Evolutionary conservation across 2,113 vertebrate genomes (phyloP), one percentile per base, ranked within the genome.

Genomic region (Notiomystis cincta): DNA sequence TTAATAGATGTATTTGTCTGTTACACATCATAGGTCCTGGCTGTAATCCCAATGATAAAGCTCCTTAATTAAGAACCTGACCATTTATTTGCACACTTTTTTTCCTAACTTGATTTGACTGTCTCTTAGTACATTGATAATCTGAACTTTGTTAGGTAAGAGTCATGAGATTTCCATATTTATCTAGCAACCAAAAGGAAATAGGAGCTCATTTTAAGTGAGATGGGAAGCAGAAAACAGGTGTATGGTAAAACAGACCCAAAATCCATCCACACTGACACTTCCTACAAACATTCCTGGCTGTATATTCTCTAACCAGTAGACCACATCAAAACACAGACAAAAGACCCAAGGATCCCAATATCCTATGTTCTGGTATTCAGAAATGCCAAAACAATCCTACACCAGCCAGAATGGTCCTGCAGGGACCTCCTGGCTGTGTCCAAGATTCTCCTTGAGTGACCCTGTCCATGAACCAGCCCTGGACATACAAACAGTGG

Each of bases 381-480:
- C 22, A 77, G 30, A 83, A 62, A 33, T 66, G 47, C 51, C 22
- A 53, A 53, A 77, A 56, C 25, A 81, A 44, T 60, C 24, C 19
- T 37, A 62, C 8, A 3, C 9, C 47, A 76, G 24, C 6, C 33
- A 47, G 61, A 69, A 78, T 1, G 2, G 13, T 67, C 72, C 51
- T 73, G n/a, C 65, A 91, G 35, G 42, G 19, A 30, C 21, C 31
- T 25, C 23, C 10, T 19, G 35, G 62, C 35, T 38, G 27, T 50
- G 47, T 27, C 37, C 51, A 66, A 75, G 64, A 37, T 5, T 3
- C 15, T 89, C 23, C 80, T 65, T 22, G 24, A 4, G 2, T 72
- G 54, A 37, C 18, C 4, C 28, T 64, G 48, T 21, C 38, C 61
- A 22, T 0, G 12, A 70, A 69, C 65, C 0, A 0, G 17, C 17